Evolutionary conservation across 2,888 invertebrate species (phyloP).

Genomic region (Andrena dorsata): DNA sequence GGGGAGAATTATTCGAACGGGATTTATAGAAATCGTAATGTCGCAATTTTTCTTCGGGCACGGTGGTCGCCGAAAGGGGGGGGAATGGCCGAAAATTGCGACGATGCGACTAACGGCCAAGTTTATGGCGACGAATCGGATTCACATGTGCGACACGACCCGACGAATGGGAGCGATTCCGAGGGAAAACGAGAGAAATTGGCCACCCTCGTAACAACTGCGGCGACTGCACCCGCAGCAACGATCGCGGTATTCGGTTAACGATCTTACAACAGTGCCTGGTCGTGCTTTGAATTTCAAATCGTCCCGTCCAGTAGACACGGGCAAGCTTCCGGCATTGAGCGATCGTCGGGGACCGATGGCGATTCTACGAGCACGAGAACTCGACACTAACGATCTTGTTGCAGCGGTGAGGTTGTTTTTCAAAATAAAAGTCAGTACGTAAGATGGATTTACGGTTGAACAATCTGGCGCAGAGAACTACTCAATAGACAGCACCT

Average conservation of each 20-base stretch:
- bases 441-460: background rate
- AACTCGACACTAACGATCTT: slow-evolving; percentile 62
- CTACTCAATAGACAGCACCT: too few species aligned
- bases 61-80: background rate
- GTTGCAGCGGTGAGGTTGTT: slow-evolving; percentile 33
- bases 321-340: background rate
- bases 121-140: slow-evolving; percentile 56
- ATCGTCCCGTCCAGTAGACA: slow-evolving; percentile 43
- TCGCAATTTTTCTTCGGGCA: slow-evolving; percentile 16
- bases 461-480: background rate
- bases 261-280: slow-evolving; percentile 72
- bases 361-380: slow-evolving; percentile 41
- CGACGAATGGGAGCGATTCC: slow-evolving; percentile 59
- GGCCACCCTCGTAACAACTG: slow-evolving; percentile 46
- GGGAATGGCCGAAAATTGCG: slow-evolving; percentile 47
- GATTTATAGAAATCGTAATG: slow-evolving; percentile 41
- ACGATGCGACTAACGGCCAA: slow-evolving; percentile 42
- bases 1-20: slow-evolving; percentile 33
- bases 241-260: slow-evolving; percentile 70
- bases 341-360: slow-evolving; percentile 37
- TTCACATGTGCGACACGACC: slow-evolving; percentile 46
- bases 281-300: slow-evolving; percentile 74
- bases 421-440: slow-evolving; percentile 3
- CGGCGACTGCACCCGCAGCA: slow-evolving; percentile 44
- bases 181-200: slow-evolving; percentile 60